Base-by-base conservation (phyloP, 2,113 vertebrate species). In the Anolis carolinensis region DNA sequence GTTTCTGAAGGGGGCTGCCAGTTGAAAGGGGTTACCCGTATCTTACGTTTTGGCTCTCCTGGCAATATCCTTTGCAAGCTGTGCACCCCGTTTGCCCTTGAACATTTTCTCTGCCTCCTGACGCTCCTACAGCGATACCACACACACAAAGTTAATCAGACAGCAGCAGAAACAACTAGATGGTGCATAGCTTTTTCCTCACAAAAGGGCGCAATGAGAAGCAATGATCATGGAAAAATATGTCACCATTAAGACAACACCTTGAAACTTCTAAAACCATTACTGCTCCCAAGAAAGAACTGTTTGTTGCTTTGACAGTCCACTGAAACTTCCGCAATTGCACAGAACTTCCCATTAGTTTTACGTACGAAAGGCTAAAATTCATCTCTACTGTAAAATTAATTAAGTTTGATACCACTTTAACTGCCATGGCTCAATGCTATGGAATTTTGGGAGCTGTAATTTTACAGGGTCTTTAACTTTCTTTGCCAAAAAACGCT, bases 81-180 rank as follows among this genome's bases (percentile, higher is more conserved):
- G 98, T 96, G 98, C 98, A 96, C 98, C 99, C 93, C 98, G 98
- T 97, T 99, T 99, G 96, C 99, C 99, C 97, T 98, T 99, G 97
- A 99, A 99, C 98, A 99, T 99, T 98, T 98, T 99, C 98, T 99
- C 98, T 92, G 99, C 98, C 96, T 99, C 99, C 96, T 99, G 98
- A 92, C 98, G 98, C 97, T 99, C 99, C 99, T 99, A 97, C 92
- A 97, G 96, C 92, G 81, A 98, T 96, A 98, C 96, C 98, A 96
- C 95, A 97, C 95, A 97, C 94, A 97, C 96, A 98, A 83, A 96
- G 94, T 98, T 98, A 97, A 97, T 96, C 91, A 83, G 93, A 81
- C 70, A 62, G 52, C 70, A 96, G 95, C 67, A 91, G 91, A 91
- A 94, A 95, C 88, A 95, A 72, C 71, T 81, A 88, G 91, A 92